Evolutionary conservation across 2,888 invertebrate species (phyloP), one percentile per base, ranked within the genome.

Genomic region (Trichacis sp.): DNA sequence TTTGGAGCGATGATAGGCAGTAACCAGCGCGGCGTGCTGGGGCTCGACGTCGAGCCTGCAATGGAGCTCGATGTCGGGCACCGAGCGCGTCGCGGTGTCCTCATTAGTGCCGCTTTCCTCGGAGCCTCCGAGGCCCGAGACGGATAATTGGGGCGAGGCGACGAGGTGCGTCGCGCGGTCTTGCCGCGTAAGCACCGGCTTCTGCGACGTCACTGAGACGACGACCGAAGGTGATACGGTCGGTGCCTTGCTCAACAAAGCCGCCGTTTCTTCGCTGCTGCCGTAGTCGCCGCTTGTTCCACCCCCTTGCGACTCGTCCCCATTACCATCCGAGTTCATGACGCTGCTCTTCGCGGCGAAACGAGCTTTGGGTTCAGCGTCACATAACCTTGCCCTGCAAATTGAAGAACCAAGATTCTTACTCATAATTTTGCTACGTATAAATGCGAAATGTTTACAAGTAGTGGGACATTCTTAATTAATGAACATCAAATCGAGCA

Each of bases 101-200:
- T 91, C 91, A 30, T 63, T 89, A 2, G 92, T 89, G 64, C 88
- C 88, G 75, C 90, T 90, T 84, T 94, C 94, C 84, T 94, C 93
- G 73, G 93, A 93, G 53, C 93, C 92, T 33, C 92, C 91, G 71
- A 89, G 87, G 2, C 88, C 89, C 59, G 85, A 85, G 55, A 89
- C 88, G 42, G 93, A 93, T 68, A 94, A 87, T 78, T 91, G 89
- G 30, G 88, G 87, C 73, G 90, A 90, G 60, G 92, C 89, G 62
- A 90, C 85, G 83, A 90, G 89, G 79, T 90, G 89, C 51, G 94
- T 93, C 47, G 94, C 93, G 75, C 94, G 92, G 86, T 94, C 94
- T 86, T 94, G 94, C 71, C 94, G 89, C 87, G 93, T 94, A 71
- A 94, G 87, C 68, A 93, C 92, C 71, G 94, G 94, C 83, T 94